Evolutionary conservation across 1,140 invertebrate species (phyloP).

Genomic region (Ephestia elutella): DNA sequence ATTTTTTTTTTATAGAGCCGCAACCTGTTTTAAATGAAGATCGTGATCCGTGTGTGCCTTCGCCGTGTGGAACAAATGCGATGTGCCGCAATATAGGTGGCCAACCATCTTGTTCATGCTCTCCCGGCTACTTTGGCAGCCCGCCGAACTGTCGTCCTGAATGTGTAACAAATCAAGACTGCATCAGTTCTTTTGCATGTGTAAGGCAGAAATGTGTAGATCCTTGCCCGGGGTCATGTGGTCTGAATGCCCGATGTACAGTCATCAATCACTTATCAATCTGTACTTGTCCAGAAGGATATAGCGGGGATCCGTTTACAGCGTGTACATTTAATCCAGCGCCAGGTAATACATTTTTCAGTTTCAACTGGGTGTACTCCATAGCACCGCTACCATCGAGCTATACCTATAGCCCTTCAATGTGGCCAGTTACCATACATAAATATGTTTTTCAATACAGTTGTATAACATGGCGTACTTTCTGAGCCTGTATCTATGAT

Average conservation of each 20-base stretch:
- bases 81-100: slow-evolving; percentile 76
- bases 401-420: too few relatives aligned
- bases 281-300: slow-evolving; percentile 78
- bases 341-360: slow-evolving; percentile 65
- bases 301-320: slow-evolving; percentile 79
- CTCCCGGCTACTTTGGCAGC: slow-evolving; percentile 76
- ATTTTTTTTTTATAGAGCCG: slow-evolving; percentile 45
- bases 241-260: slow-evolving; percentile 76
- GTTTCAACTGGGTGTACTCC: background rate
- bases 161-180: slow-evolving; percentile 80
- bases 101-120: slow-evolving; percentile 77
- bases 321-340: slow-evolving; percentile 67
- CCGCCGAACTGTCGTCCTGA: slow-evolving; percentile 80
- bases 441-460: too few relatives aligned
- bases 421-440: too few relatives aligned
- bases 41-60: slow-evolving; percentile 75
- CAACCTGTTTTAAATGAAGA: slow-evolving; percentile 39
- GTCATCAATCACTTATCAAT: slow-evolving; percentile 79
- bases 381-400: too few relatives aligned
- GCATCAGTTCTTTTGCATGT: slow-evolving; percentile 77
- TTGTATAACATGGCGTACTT: too few relatives aligned
- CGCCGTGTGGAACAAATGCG: slow-evolving; percentile 80
- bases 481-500: too few relatives aligned
- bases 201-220: slow-evolving; percentile 79
- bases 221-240: slow-evolving; percentile 80